phyloP scores from a whole-genome alignment of 2,797 vertebrate genomes.

The Crypturellus tataupa region DNA sequence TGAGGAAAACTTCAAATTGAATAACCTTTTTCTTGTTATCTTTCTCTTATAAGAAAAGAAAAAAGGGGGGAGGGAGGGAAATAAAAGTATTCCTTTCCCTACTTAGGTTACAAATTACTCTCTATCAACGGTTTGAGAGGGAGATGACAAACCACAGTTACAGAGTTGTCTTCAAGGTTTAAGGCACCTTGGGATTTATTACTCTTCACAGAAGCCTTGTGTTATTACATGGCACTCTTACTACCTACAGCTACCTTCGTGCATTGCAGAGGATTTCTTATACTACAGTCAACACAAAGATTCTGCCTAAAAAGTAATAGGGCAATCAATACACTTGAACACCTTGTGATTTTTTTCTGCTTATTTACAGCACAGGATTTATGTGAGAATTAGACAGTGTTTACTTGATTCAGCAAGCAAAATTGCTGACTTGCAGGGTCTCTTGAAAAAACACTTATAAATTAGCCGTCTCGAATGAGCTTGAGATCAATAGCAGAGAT shows the following conservation, averaged over 20 bases:
- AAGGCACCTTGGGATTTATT: slow-evolving; percentile 21
- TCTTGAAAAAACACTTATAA: background rate
- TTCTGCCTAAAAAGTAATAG: background rate
- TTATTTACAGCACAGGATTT: background rate
- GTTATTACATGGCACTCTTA: slow-evolving; percentile 31
- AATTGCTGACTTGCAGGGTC: background rate
- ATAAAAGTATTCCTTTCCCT: background rate
- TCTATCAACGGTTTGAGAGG: slow-evolving; percentile 20
- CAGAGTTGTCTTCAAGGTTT: slow-evolving; percentile 38
- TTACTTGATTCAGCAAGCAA: slow-evolving; percentile 3
- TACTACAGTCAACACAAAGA: background rate
- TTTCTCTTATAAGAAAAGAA: slow-evolving; percentile 55
- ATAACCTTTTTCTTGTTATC: slow-evolving; percentile 76
- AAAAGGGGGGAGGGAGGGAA: background rate
- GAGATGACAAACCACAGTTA: slow-evolving; percentile 20
- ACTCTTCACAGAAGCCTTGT: slow-evolving; percentile 10
- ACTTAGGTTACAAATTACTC: slow-evolving; percentile 67
- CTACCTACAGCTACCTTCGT: background rate
- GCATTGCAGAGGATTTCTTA: background rate
- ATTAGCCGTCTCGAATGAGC: background rate
- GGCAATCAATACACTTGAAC: background rate
- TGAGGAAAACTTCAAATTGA: slow-evolving; percentile 80
- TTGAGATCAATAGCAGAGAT: background rate
- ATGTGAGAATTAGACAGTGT: background rate
- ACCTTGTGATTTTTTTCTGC: background rate